Evolutionary conservation across 1,140 invertebrate species (phyloP).

Genomic region (Chymomyza costata): DNA sequence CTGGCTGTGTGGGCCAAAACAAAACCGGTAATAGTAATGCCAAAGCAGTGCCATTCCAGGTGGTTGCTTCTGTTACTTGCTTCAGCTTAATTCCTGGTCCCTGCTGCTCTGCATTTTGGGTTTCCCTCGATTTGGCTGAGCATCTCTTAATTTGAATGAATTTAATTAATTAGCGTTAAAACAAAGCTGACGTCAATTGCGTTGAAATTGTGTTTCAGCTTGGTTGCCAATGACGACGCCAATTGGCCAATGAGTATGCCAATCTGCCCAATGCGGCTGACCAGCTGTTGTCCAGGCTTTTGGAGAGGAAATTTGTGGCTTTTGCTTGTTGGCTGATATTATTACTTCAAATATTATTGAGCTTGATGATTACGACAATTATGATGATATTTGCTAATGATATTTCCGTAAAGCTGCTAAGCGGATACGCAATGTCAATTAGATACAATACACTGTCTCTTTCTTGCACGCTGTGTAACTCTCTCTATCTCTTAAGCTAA

Average conservation of each 20-base stretch:
- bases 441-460: slow-evolving; percentile 2
- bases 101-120: background rate
- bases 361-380: slow-evolving; percentile 29
- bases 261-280: slow-evolving; percentile 8
- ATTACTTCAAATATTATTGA: slow-evolving; percentile 58
- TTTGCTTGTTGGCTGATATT: slow-evolving; percentile 52
- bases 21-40: background rate
- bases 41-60: background rate
- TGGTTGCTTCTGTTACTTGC: background rate
- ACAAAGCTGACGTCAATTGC: slow-evolving; percentile 63
- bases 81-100: background rate
- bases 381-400: slow-evolving; percentile 39
- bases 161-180: slow-evolving; percentile 72
- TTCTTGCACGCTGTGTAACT: too few relatives aligned
- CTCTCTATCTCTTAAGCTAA: too few relatives aligned
- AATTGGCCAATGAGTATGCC: background rate
- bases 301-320: slow-evolving; percentile 54
- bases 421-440: slow-evolving; percentile 48
- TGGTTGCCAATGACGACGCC: slow-evolving; percentile 1
- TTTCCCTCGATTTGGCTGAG: too few relatives aligned
- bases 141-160: slow-evolving; percentile 65
- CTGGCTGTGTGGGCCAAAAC: background rate
- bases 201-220: slow-evolving; percentile 14
- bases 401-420: slow-evolving; percentile 47
- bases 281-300: slow-evolving; percentile 32